Conservation (phyloP, 2,113 vertebrate genomes). For the Stercorarius parasiticus region DNA sequence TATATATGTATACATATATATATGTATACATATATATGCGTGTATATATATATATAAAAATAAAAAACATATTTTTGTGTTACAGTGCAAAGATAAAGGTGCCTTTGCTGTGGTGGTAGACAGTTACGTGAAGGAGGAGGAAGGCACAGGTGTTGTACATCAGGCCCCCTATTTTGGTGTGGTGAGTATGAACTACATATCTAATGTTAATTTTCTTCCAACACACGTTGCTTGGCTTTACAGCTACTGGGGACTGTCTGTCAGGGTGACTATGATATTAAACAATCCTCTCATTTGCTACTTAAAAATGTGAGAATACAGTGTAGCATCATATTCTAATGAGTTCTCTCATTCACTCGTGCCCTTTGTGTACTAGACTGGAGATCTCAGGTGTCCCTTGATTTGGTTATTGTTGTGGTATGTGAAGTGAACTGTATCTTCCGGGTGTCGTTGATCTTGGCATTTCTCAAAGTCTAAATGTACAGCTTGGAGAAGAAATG, state of each 20-base stretch:
- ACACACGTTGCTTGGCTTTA: background rate
- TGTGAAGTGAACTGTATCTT: background rate
- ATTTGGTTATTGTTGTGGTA: background rate
- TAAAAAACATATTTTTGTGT: background rate
- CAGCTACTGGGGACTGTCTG: background rate
- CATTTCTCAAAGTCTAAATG: background rate
- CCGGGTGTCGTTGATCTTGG: background rate
- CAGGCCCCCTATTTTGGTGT: slow-evolving; percentile 98
- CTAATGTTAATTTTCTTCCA: background rate
- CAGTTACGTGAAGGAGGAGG: slow-evolving; percentile 92
- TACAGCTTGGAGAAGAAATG: background rate
- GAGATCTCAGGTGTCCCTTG: background rate
- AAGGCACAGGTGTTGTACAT: slow-evolving; percentile 94
- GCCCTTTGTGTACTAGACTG: background rate
- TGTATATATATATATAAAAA: background rate
- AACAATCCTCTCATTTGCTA: background rate
- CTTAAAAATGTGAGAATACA: background rate
- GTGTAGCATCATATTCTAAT: background rate
- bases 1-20: fast-evolving
- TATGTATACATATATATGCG: fast-evolving
- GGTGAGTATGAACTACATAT: slow-evolving; percentile 77
- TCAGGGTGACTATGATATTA: background rate
- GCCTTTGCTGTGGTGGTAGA: slow-evolving; percentile 90
- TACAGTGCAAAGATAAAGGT: slow-evolving; percentile 83
- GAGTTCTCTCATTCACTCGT: background rate